Evolutionary conservation across 2,113 vertebrate genomes (phyloP), one percentile per base, ranked within the genome.

Genomic region (Xiphophorus maculatus): DNA sequence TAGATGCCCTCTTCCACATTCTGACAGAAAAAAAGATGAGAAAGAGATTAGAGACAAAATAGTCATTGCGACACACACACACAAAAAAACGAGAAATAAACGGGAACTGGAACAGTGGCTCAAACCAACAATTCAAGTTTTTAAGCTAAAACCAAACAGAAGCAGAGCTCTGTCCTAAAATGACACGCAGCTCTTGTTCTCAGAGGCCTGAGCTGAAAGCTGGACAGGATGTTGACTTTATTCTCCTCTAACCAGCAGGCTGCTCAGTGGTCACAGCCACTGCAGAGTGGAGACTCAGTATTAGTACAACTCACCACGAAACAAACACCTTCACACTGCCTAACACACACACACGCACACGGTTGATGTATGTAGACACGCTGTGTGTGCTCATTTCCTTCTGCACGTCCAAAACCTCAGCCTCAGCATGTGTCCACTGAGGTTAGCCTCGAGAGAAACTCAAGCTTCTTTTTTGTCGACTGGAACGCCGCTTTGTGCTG

Each of bases 1-100:
- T 89, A 94, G 69, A 92, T 66, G 40, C 77, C 62, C 44, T 93
- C 91, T 14, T 87, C 87, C 22, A 0, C n/a, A 30, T 0, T 37
- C 91, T 90, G 79, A 63, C 5, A 58, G 28, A 28, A 30, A 15
- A 0, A 13, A 2, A 70, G 37, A 35, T 3, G 17, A 67, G 0
- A 69, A 73, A 13, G 73, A 62, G 0, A n/a, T 80, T 13, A 90
- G 64, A 66, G 0, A 62, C 6, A 25, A 12, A 48, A 19, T 5
- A 17, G 44, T 14, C 25, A 25, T 25, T 58, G 51, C 8, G 10
- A n/a, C 25, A 58, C 51, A n/a, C 0, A 4, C 4, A 29, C 14
- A 17, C 13, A 48, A 5, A 5, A 42, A 42, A 42, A 1, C 0
- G 7, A 42, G 13, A 42, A 13, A 42, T 44, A 15, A 48, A 48